A percentile compares a stretch with the other conserved stretches of the same genome.
Conservation (phyloP, 2,797 vertebrate species). For the Simalia tracyae region DNA sequence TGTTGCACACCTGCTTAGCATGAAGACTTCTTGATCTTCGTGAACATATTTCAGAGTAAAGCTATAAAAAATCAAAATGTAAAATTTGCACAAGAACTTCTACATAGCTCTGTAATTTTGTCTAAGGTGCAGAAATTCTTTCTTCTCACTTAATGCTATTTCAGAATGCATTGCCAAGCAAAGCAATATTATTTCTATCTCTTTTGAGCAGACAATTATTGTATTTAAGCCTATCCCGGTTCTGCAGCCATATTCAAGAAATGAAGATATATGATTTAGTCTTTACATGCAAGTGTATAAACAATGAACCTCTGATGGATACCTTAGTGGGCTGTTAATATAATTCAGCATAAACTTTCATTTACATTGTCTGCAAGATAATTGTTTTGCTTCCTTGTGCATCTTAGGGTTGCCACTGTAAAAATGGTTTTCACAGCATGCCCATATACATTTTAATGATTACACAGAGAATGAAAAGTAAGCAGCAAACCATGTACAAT, state of each 20-base stretch:
- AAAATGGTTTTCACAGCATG: slow-evolving; percentile 19
- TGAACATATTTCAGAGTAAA: background rate
- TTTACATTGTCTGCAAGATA: background rate
- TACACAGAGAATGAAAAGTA: background rate
- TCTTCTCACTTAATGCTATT: background rate
- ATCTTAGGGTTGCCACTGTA: background rate
- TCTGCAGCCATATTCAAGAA: background rate
- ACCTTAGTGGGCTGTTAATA: background rate
- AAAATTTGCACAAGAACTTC: background rate
- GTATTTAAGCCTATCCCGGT: background rate
- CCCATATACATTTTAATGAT: background rate
- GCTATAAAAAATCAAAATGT: background rate
- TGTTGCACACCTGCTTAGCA: background rate
- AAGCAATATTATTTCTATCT: background rate
- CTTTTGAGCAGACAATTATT: background rate
- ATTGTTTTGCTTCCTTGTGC: background rate
- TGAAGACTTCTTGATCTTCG: background rate
- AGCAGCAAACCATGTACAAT: background rate
- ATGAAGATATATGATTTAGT: background rate
- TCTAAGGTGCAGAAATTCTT: background rate
- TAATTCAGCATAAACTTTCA: background rate
- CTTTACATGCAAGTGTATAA: background rate
- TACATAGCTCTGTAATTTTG: background rate
- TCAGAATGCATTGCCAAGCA: background rate
- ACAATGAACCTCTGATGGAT: background rate